Evolutionary conservation across 92 coral and sea anemone species (phyloP).

Genomic region (Porites cylindrica): DNA sequence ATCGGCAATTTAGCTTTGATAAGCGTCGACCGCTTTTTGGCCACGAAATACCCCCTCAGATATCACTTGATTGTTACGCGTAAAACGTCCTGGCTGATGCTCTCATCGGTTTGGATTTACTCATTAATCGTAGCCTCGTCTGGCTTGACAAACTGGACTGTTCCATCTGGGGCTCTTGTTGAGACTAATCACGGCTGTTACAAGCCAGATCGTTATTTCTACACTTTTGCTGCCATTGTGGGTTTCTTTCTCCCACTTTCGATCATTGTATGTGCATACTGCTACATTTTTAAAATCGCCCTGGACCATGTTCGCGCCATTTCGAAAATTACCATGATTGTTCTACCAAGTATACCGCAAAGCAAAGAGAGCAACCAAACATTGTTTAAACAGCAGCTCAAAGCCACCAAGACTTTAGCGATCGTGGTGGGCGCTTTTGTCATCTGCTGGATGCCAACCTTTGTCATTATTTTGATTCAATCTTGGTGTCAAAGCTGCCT

Average conservation of each 20-base stretch:
- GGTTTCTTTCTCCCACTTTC: constrained; percentile 89
- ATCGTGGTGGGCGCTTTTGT: constrained; percentile 89
- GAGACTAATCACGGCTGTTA: constrained; percentile 72
- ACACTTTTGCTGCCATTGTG: constrained; percentile 76
- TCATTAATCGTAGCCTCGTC: constrained; percentile 75
- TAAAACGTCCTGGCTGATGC: constrained; percentile 68
- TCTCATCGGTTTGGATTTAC: constrained; percentile 80
- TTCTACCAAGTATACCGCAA: constrained; percentile 11
- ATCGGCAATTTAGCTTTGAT: constrained; percentile 83
- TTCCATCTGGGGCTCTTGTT: constrained; percentile 51
- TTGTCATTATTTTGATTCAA: constrained; percentile 63
- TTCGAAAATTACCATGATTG: constrained; percentile 65
- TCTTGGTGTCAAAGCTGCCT: constrained; percentile 79
- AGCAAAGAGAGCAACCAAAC: constrained; percentile 51
- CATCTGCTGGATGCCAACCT: constrained; percentile 84
- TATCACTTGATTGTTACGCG: constrained; percentile 76
- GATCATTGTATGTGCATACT: constrained; percentile 77
- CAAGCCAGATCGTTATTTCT: constrained; percentile 83
- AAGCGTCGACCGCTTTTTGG: constrained; percentile 82
- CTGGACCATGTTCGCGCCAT: constrained; percentile 89
- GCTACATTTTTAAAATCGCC: constrained; percentile 88
- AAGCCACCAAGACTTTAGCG: constrained; percentile 87
- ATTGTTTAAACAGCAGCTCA: constrained; percentile 72
- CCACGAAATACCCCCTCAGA: constrained; percentile 82
- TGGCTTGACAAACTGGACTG: constrained; percentile 88